Evolutionary conservation across 2,888 invertebrate genomes (phyloP).

Genomic region (Itoplectis maculator): DNA sequence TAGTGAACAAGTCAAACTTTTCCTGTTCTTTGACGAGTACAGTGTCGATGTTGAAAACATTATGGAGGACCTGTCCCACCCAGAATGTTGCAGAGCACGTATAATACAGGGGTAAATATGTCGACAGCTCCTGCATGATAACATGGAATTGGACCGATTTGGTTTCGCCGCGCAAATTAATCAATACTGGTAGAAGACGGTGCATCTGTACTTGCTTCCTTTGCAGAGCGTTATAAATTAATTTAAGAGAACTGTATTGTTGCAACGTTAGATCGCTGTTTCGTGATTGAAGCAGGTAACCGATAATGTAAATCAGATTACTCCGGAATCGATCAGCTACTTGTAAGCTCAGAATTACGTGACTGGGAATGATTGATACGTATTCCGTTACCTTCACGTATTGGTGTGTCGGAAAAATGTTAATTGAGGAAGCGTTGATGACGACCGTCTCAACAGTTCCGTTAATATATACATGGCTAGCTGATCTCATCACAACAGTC

Average conservation of each 20-base stretch:
- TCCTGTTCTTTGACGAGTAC: background rate
- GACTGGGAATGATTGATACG: conserved; percentile 5
- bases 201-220: conserved; percentile 66
- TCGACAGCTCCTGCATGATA: conserved; percentile 63
- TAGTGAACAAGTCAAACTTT: conserved; percentile 57
- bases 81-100: conserved; percentile 63
- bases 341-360: conserved; percentile 52
- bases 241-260: conserved; percentile 68
- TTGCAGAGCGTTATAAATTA: conserved; percentile 66
- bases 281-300: conserved; percentile 67
- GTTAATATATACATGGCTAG: background rate
- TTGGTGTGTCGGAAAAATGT: background rate
- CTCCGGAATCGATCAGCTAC: conserved; percentile 62
- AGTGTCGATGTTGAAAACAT: conserved; percentile 23
- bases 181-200: conserved; percentile 58
- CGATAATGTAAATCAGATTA: conserved; percentile 70
- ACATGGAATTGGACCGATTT: conserved; percentile 63
- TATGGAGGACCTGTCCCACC: conserved; percentile 17
- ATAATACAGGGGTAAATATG: conserved; percentile 64
- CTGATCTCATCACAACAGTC: background rate
- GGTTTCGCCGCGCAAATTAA: conserved; percentile 13
- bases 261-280: conserved; percentile 58
- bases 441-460: background rate
- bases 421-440: background rate
- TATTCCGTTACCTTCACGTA: background rate